A percentile compares a stretch with the other conserved stretches of the same genome.
Evolutionary conservation across 37 sponge, comb jelly and placozoan genomes (phyloP).

Genomic region (Oopsacas minuta): DNA sequence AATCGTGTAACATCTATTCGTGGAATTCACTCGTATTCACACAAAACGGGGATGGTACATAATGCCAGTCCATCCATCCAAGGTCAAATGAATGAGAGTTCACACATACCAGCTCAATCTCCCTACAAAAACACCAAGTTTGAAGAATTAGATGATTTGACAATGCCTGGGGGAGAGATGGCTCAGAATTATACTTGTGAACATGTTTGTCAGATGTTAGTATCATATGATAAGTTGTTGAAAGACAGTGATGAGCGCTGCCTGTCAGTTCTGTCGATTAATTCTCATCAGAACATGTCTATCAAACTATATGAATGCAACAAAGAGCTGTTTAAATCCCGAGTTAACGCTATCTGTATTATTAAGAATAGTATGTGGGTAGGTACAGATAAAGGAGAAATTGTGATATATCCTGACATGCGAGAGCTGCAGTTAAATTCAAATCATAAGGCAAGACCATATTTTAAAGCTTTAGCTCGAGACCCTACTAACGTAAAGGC

Average conservation of each 20-base stretch:
- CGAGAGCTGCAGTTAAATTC: neutral
- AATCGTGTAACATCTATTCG: neutral
- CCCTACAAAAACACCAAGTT: neutral
- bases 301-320: neutral
- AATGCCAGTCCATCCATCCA: neutral
- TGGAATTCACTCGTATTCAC: neutral
- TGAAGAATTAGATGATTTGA: neutral
- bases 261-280: neutral
- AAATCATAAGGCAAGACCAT: neutral
- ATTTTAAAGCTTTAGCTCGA: neutral
- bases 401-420: neutral
- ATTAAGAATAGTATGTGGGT: constrained; percentile 8
- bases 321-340: neutral
- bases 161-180: neutral
- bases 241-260: neutral
- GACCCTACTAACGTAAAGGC: neutral
- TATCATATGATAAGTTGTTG: neutral
- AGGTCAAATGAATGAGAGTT: neutral
- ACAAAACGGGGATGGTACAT: neutral
- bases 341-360: neutral
- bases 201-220: neutral
- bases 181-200: neutral
- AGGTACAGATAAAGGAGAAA: constrained; percentile 17
- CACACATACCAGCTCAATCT: neutral
- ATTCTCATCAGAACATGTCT: neutral